phyloP scores from a whole-genome alignment of 2,797 vertebrate species.

The Heliangelus exortis region DNA sequence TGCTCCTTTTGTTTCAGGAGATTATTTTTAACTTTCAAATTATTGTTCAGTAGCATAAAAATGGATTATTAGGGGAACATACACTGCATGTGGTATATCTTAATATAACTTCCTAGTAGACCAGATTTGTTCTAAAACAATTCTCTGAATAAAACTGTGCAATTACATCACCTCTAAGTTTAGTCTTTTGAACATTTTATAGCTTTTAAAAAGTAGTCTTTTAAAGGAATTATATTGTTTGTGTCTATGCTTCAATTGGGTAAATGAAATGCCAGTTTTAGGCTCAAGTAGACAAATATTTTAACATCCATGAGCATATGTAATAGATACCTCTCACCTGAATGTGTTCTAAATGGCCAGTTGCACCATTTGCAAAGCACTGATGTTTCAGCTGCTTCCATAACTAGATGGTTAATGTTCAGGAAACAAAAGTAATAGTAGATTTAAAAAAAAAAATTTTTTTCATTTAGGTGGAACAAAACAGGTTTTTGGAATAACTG shows the following conservation, averaged over 20 bases:
- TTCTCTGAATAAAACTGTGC: not conserved
- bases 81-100: not conserved
- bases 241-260: not conserved
- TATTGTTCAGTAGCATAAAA: not conserved
- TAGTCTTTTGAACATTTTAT: not conserved
- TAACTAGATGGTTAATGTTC: conserved; percentile 64
- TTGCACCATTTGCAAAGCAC: conserved; percentile 12
- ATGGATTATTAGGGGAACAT: not conserved
- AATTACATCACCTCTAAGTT: not conserved
- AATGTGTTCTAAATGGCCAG: conserved; percentile 35
- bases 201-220: not conserved
- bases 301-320: not conserved
- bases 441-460: not conserved
- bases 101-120: not conserved
- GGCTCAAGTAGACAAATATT: not conserved
- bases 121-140: not conserved
- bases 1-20: not conserved
- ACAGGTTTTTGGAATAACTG: conserved; percentile 53
- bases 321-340: not conserved
- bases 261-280: not conserved
- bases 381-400: conserved; percentile 34
- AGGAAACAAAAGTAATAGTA: conserved; percentile 9
- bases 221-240: not conserved
- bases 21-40: not conserved
- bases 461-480: conserved; percentile 59